Evolutionary conservation across 2,113 vertebrate species (phyloP), one percentile per base, ranked within the genome.

Genomic region (Cyprinus carpio): DNA sequence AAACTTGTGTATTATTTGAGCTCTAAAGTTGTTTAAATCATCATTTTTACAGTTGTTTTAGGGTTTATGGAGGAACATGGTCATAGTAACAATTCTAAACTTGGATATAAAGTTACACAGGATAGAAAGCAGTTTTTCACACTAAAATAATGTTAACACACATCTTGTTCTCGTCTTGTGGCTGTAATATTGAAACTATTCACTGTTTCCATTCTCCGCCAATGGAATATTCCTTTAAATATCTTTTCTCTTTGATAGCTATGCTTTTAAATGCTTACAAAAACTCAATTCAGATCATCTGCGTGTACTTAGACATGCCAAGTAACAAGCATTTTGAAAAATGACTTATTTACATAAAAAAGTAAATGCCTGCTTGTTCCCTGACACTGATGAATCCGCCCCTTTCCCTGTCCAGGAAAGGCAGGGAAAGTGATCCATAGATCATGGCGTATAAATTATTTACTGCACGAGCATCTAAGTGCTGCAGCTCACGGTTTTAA

Each of bases 391-490:
- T 93, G 93, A 93, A 93, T 93, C 93, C 92, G 87, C 88, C 85
- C 77, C 85, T 91, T 92, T 93, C 91, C 89, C 89, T 88, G 89
- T 92, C 93, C 93, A 91, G 92, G 93, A 88, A 51, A 89, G 92
- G 76, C 84, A 84, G 76, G 88, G 90, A 89, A 94, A 94, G 92
- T 91, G 90, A 93, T 93, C 92, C 93, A 92, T 93, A 94, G 91
- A 94, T 94, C 92, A 92, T 87, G 89, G 88, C 90, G 89, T 93
- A 94, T 95, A 94, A 94, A 95, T 95, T 93, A 95, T 94, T 94
- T 94, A 93, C 91, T 91, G 92, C 93, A 93, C 92, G 91, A 93
- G 94, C 93, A 91, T 93, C 92, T 93, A 94, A 95, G 92, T 93
- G 92, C 89, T 90, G 90, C 91, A 81, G 93, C 92, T 93, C 89